Evolutionary conservation across 2,797 vertebrate species (phyloP).

Genomic region (Anguilla obscura): DNA sequence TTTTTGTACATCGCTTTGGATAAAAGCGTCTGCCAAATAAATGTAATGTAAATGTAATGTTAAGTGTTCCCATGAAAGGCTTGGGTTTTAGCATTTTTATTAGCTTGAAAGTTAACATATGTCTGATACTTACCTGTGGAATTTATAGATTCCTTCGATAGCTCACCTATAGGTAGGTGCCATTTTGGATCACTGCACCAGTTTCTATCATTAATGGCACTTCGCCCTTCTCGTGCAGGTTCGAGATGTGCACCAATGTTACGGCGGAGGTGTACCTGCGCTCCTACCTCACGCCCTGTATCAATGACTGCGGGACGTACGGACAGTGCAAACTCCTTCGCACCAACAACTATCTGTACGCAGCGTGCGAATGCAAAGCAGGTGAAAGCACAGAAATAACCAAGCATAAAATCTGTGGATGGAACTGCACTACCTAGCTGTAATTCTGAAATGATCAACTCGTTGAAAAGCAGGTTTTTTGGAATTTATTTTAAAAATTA

Average conservation of each 20-base stretch:
- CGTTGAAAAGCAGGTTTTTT: too few relatives aligned
- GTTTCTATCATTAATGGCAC: slow-evolving; percentile 32
- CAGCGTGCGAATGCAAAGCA: slow-evolving; percentile 98
- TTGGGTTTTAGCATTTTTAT: not conserved
- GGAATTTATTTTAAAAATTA: too few relatives aligned
- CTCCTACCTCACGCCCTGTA: slow-evolving; percentile 92
- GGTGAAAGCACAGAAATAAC: slow-evolving; percentile 69
- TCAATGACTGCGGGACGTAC: slow-evolving; percentile 94
- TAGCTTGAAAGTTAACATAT: not conserved
- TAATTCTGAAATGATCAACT: not conserved
- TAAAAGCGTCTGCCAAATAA: too few relatives aligned
- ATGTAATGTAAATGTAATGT: too few relatives aligned
- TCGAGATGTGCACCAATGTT: slow-evolving; percentile 81
- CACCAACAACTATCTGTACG: slow-evolving; percentile 96
- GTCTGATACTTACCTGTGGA: not conserved
- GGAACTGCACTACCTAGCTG: not conserved
- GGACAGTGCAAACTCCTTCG: slow-evolving; percentile 98
- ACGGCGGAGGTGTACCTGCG: slow-evolving; percentile 92
- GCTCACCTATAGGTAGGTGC: not conserved
- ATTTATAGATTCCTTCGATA: not conserved
- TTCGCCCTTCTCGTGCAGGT: slow-evolving; percentile 65
- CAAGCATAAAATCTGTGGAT: not conserved
- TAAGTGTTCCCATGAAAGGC: not conserved
- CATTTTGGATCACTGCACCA: slow-evolving; percentile 18
- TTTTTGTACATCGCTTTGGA: too few relatives aligned